Evolutionary conservation across 2,888 invertebrate genomes (phyloP), one percentile per base, ranked within the genome.

Genomic region (Clusia tigrina): DNA sequence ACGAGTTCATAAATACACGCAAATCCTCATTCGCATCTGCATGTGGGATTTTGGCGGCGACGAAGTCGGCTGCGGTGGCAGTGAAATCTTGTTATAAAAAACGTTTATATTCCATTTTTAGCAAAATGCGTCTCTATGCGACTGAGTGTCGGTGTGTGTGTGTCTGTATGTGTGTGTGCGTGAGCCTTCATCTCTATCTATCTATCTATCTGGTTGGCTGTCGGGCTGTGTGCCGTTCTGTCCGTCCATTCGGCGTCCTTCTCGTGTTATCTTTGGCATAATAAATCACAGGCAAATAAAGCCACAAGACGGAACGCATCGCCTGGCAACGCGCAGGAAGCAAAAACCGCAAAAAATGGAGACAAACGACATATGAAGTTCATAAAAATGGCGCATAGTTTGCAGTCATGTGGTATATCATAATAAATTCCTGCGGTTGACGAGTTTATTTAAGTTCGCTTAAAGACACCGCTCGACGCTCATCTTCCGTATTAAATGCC

Each of bases 361-460:
- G 77, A 78, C 79, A 78, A 74, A 78, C 78, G 79, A 78, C 79
- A 77, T 78, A 78, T 79, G 79, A 79, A 78, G 78, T 78, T 78
- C 77, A 78, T 77, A 74, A 79, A 78, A 76, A 77, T 74, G 73
- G 74, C 69, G 69, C 64, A 66, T 62, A 48, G 48, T 48, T 48
- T 22, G 22, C 22, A 18, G 48, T 48, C 48, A 5, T 48, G 18
- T 20, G 48, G 48, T 20, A n/a, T n/a, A 48, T 20, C 22, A 48
- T 48, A 18, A 48, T 48, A 48, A 48, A 48, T 48, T 9, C 12
- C 12, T 32, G 32, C 32, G 32, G 12, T 9, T 32, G 32, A 12
- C 32, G 32, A 6, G 12, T 32, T 32, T 32, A n/a, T n/a, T n/a
- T n/a, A n/a, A n/a, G n/a, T n/a, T n/a, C n/a, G n/a, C n/a, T n/a